Evolutionary conservation across 2,797 vertebrate genomes (phyloP).

Genomic region (Bovichtus diacanthus): DNA sequence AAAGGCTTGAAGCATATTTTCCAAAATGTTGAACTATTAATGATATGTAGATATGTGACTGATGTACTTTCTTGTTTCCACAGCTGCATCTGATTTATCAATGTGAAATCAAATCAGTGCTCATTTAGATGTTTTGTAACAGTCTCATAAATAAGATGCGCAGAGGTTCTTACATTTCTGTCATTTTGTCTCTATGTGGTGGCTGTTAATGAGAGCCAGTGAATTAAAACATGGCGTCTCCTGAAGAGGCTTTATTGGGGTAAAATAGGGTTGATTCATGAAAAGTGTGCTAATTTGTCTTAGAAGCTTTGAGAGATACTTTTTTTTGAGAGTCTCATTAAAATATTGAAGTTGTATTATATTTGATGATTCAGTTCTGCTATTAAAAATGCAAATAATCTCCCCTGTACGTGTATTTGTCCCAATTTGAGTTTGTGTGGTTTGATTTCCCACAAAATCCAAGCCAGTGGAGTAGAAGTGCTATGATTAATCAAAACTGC

Average conservation of each 20-base stretch:
- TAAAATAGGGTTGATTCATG: conserved; percentile 2
- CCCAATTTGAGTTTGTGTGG: conserved; percentile 3
- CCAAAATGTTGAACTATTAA: no score
- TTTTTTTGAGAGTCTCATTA: neutral
- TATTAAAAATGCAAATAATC: conserved; percentile 14
- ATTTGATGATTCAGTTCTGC: conserved; percentile 9
- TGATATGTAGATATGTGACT: neutral
- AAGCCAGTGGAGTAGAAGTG: neutral
- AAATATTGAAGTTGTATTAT: conserved; percentile 19
- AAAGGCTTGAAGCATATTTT: no score
- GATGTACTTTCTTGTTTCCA: neutral
- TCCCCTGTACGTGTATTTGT: conserved; percentile 5
- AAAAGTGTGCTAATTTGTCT: neutral
- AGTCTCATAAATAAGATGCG: neutral
- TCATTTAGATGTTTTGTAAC: conserved; percentile 14
- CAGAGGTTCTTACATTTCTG: neutral
- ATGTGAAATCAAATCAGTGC: neutral
- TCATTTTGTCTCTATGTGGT: neutral
- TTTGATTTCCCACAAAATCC: conserved; percentile 20
- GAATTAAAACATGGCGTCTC: conserved; percentile 6
- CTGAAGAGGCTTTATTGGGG: neutral
- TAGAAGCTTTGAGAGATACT: neutral
- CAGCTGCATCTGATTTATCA: conserved; percentile 2
- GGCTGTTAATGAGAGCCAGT: conserved; percentile 10
- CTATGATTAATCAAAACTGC: conserved; percentile 3